These are phyloP conservation scores for Lutjanus campechanus DNA, from an alignment of 2,797 vertebrate genomes.

Conservation along the genomic window DNA sequence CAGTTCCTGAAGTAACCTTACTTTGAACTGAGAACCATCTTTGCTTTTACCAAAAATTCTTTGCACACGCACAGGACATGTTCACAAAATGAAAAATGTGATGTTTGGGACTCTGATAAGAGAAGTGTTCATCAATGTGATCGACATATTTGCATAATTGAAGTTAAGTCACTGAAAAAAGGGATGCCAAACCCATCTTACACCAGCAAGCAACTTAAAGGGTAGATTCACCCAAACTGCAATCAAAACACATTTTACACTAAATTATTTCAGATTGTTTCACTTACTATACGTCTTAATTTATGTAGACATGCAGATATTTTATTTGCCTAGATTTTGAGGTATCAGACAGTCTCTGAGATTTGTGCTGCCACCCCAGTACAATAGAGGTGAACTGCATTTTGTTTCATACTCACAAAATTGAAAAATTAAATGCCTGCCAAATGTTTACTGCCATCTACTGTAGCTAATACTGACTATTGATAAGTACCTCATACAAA, in stretches of 20 bases:
- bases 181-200: neutral
- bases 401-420: neutral
- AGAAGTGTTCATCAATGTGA: constrained; percentile 22
- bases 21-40: constrained; percentile 13
- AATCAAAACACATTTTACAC: constrained; percentile 1
- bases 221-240: neutral
- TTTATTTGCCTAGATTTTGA: neutral
- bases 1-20: constrained; percentile 10
- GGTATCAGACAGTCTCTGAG: neutral
- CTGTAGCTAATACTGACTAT: no score
- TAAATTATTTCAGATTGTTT: neutral
- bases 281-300: neutral
- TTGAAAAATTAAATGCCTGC: neutral
- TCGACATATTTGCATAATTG: constrained; percentile 28
- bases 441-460: no score
- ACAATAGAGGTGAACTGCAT: neutral
- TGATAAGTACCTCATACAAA: no score
- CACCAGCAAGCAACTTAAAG: neutral
- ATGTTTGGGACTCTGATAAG: constrained; percentile 3
- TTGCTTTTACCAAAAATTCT: constrained; percentile 7
- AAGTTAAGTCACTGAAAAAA: constrained; percentile 7
- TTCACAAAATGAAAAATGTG: neutral
- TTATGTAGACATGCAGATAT: neutral
- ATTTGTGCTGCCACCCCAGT: neutral
- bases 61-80: neutral